Percentiles rank a stretch among this genome's conserved stretches.
Conservation (phyloP, 64 coral and sea anemone species). For the Porites lutea region DNA sequence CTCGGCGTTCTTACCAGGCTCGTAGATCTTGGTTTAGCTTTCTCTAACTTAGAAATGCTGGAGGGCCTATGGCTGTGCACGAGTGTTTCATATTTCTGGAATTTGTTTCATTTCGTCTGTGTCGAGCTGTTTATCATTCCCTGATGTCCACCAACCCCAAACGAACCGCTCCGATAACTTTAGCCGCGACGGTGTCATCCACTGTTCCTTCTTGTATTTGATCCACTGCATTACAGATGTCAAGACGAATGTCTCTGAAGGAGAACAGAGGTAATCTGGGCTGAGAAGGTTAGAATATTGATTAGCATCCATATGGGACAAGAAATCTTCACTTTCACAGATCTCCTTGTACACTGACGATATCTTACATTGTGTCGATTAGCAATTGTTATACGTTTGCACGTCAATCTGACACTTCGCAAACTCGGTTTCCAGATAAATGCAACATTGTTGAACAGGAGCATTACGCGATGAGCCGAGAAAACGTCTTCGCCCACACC, state of each 20-base stretch:
- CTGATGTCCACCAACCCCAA: conserved; percentile 30
- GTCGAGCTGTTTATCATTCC: background rate
- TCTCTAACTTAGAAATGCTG: background rate
- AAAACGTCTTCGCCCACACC: conserved; percentile 66
- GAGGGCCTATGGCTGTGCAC: background rate
- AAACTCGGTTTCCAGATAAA: background rate
- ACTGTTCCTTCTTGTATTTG: background rate
- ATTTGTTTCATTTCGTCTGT: background rate
- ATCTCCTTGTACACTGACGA: background rate
- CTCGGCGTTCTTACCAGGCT: background rate
- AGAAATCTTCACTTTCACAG: background rate
- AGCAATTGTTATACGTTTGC: background rate
- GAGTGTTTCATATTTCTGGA: background rate
- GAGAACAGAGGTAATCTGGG: background rate
- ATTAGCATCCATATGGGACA: background rate
- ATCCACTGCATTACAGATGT: conserved; percentile 8
- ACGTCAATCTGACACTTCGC: background rate
- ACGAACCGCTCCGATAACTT: conserved; percentile 9
- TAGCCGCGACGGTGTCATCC: conserved; percentile 3
- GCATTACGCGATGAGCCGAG: conserved; percentile 62
- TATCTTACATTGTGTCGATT: background rate
- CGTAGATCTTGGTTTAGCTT: conserved; percentile 15
- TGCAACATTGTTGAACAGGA: conserved; percentile 9
- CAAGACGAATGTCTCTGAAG: conserved; percentile 4
- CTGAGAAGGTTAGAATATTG: background rate